A percentile compares a stretch with the other conserved stretches of the same genome.
Evolutionary conservation across 2,888 invertebrate species (phyloP).

Genomic region (Dicycla oo): DNA sequence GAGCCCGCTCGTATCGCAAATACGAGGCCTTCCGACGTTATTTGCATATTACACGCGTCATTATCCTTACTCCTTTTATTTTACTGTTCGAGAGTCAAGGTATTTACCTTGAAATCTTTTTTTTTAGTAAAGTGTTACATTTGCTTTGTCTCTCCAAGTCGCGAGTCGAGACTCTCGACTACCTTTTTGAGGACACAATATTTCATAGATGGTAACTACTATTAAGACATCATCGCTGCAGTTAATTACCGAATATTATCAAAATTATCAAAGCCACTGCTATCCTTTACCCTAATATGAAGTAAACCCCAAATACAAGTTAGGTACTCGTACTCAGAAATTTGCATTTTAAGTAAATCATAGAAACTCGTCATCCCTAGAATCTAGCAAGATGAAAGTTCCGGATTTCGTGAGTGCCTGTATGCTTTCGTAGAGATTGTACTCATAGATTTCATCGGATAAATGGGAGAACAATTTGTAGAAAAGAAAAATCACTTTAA

Average conservation of each 20-base stretch:
- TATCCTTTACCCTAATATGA: neutral
- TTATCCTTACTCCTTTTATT: conserved; percentile 48
- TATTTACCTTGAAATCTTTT: conserved; percentile 37
- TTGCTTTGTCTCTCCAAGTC: conserved; percentile 7
- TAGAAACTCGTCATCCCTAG: conserved; percentile 23
- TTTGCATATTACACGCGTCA: conserved; percentile 46
- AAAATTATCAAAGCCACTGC: neutral
- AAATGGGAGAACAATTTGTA: neutral
- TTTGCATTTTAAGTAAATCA: conserved; percentile 7
- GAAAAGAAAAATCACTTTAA: neutral
- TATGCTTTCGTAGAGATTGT: neutral
- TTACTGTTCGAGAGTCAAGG: conserved; percentile 48
- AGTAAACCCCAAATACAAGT: neutral
- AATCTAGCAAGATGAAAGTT: conserved; percentile 1
- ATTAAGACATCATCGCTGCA: neutral
- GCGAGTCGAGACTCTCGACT: no score
- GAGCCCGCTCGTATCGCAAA: conserved; percentile 39
- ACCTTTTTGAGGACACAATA: neutral
- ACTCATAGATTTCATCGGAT: neutral
- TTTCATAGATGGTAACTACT: neutral
- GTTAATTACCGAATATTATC: neutral
- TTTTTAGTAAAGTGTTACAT: neutral
- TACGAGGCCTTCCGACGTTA: conserved; percentile 45
- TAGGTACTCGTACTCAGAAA: no score
- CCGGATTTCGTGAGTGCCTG: neutral